phyloP scores from a whole-genome alignment of 2,797 vertebrate species.

The Pelobates cultripes region DNA sequence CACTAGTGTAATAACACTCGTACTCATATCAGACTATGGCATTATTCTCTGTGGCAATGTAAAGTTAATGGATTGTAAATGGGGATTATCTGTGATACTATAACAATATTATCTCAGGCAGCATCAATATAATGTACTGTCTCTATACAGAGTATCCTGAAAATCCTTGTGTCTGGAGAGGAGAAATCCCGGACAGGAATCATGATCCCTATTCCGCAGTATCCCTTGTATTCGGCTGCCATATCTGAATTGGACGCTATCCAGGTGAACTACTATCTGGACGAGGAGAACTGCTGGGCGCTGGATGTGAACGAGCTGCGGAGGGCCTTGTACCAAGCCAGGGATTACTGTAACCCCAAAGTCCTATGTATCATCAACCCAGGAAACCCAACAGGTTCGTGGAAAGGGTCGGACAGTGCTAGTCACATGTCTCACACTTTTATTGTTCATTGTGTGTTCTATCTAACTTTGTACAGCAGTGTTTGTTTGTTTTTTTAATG shows the following conservation, averaged over 20 bases:
- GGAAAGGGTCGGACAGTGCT: not conserved
- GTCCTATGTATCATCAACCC: slow-evolving; percentile 91
- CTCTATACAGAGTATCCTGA: slow-evolving; percentile 77
- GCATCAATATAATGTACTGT: no score
- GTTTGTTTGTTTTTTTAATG: no score
- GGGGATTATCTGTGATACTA: no score
- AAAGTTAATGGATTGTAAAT: no score
- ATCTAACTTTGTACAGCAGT: no score
- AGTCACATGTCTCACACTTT: no score
- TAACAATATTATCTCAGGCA: no score
- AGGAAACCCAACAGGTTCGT: slow-evolving; percentile 87
- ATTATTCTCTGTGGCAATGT: no score
- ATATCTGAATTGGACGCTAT: slow-evolving; percentile 82
- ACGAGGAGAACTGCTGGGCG: slow-evolving; percentile 87
- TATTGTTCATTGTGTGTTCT: no score
- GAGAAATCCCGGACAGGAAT: slow-evolving; percentile 82
- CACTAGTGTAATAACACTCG: no score
- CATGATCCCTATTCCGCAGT: slow-evolving; percentile 90
- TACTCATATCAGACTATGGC: no score
- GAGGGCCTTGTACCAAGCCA: slow-evolving; percentile 77
- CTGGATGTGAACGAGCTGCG: slow-evolving; percentile 81
- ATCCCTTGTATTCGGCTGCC: slow-evolving; percentile 86
- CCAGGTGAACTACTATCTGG: slow-evolving; percentile 87
- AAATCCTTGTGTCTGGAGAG: slow-evolving; percentile 82
- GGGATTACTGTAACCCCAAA: slow-evolving; percentile 79